Evolutionary conservation across 2,888 invertebrate genomes (phyloP).

Genomic region (Cepaea hortensis): DNA sequence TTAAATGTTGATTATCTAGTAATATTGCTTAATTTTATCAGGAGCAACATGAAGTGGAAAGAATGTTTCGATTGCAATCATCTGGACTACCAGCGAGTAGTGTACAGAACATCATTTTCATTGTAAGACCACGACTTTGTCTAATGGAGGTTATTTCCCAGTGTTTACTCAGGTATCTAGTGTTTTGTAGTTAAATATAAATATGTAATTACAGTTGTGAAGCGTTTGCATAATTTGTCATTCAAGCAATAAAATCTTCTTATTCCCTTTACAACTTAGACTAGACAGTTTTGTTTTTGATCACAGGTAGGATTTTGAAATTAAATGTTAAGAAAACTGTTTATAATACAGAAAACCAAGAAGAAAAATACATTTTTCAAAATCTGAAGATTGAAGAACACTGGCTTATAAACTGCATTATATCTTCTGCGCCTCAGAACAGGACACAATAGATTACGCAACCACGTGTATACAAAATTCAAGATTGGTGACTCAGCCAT

Average conservation of each 20-base stretch:
- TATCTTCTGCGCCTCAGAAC: too few relatives aligned
- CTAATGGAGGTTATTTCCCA: conserved; percentile 91
- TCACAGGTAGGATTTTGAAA: too few relatives aligned
- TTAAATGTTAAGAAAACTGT: too few relatives aligned
- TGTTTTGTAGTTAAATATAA: neutral
- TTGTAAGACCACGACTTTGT: conserved; percentile 87
- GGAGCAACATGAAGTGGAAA: conserved; percentile 88
- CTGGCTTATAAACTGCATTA: too few relatives aligned
- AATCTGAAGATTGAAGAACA: too few relatives aligned
- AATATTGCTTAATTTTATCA: neutral
- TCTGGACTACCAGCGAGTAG: conserved; percentile 84
- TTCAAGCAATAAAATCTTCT: neutral
- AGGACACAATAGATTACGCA: too few relatives aligned
- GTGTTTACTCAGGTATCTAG: conserved; percentile 81
- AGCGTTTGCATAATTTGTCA: neutral
- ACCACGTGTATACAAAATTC: too few relatives aligned
- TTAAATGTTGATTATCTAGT: neutral
- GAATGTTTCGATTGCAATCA: conserved; percentile 86
- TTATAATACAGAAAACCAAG: too few relatives aligned
- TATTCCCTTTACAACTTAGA: neutral
- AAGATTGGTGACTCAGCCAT: too few relatives aligned
- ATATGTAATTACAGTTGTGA: neutral
- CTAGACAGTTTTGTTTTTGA: too few relatives aligned
- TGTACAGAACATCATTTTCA: conserved; percentile 90
- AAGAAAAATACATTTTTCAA: too few relatives aligned